Percentiles rank a stretch among this genome's conserved stretches.
These are phyloP conservation scores for Clivina fossor DNA, from an alignment of 2,888 invertebrate genomes.

Conservation along the genomic window DNA sequence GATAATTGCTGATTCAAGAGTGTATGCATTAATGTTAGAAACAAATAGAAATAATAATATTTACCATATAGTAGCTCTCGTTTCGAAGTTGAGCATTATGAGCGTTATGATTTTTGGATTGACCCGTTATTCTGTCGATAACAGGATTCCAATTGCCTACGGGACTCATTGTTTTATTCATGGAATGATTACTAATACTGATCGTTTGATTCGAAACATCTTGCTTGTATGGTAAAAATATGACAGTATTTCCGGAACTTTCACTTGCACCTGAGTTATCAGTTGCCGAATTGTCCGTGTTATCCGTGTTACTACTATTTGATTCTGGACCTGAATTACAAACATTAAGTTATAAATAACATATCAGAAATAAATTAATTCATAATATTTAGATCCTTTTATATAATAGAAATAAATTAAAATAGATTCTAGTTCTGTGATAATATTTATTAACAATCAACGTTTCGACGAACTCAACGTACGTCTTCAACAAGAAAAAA, in stretches of 20 bases:
- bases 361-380: too few species aligned
- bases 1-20: slow-evolving; percentile 11
- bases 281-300: slow-evolving; percentile 46
- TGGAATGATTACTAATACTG: slow-evolving; percentile 38
- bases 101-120: slow-evolving; percentile 56
- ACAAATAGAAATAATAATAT: too few species aligned
- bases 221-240: slow-evolving; percentile 52
- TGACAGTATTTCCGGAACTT: slow-evolving; percentile 58
- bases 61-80: slow-evolving; percentile 90
- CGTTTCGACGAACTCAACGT: too few species aligned
- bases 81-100: slow-evolving; percentile 65
- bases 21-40: too few species aligned
- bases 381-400: too few species aligned
- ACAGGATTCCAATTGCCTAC: slow-evolving; percentile 83
- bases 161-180: slow-evolving; percentile 61
- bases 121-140: slow-evolving; percentile 81
- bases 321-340: slow-evolving; percentile 44
- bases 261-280: slow-evolving; percentile 57
- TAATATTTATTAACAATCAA: too few species aligned
- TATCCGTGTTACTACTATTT: slow-evolving; percentile 42
- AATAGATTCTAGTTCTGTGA: too few species aligned
- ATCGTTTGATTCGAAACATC: slow-evolving; percentile 38
- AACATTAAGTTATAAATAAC: too few species aligned
- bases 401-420: too few species aligned
- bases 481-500: too few species aligned